phyloP scores from a whole-genome alignment of 2,797 vertebrate genomes.

The Bradypodion pumilum region DNA sequence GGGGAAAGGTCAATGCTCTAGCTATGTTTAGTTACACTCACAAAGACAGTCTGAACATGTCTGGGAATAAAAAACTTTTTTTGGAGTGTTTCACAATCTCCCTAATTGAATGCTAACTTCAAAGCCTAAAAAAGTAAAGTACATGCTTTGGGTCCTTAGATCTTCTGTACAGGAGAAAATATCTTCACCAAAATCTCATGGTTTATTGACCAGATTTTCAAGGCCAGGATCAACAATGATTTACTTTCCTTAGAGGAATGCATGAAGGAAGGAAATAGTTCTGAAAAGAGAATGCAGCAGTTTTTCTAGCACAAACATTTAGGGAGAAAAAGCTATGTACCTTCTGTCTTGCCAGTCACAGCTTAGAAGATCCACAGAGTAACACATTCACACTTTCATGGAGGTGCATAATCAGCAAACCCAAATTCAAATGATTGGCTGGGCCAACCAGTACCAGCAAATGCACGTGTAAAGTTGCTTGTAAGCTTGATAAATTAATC shows the following conservation, averaged over 20 bases:
- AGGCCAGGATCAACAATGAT: not conserved
- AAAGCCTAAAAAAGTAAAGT: slow-evolving; percentile 54
- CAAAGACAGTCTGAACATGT: slow-evolving; percentile 61
- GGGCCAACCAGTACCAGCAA: not conserved
- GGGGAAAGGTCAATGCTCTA: slow-evolving; percentile 55
- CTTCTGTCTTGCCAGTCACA: not conserved
- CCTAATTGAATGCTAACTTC: slow-evolving; percentile 43
- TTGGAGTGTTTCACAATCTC: slow-evolving; percentile 49
- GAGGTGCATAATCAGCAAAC: not conserved
- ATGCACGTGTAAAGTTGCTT: not conserved
- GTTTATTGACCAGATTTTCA: not conserved
- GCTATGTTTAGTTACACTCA: slow-evolving; percentile 58
- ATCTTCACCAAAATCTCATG: not conserved
- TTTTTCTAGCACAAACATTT: too few species aligned
- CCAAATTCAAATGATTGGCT: not conserved
- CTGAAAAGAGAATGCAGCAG: not conserved
- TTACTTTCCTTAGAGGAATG: not conserved
- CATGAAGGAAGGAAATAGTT: not conserved
- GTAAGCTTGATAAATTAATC: not conserved
- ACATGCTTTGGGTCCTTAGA: not conserved
- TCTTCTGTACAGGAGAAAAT: not conserved
- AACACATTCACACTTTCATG: too few species aligned
- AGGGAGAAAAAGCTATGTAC: not conserved
- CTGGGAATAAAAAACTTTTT: slow-evolving; percentile 60
- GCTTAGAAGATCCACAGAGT: not conserved